phyloP scores from a whole-genome alignment of 2,797 vertebrate genomes.

The Clarias platycephalus region DNA sequence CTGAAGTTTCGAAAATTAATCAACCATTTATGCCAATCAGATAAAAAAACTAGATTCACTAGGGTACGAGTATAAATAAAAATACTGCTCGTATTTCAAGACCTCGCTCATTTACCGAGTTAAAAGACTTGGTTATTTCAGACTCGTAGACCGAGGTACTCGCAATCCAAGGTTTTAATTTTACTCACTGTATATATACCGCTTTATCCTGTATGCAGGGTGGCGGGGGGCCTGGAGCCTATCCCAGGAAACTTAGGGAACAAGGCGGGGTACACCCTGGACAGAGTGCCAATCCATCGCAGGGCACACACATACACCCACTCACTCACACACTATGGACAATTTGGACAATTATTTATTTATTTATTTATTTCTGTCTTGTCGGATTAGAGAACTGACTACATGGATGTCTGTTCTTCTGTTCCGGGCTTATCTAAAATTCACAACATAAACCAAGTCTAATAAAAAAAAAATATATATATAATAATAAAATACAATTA shows the following conservation, averaged over 20 bases:
- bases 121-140: not conserved
- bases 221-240: too few relatives aligned
- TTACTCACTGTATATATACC: too few relatives aligned
- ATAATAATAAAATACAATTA: not conserved
- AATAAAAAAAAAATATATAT: not conserved
- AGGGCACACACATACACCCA: too few relatives aligned
- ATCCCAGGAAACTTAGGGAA: too few relatives aligned
- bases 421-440: not conserved
- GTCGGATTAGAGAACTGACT: not conserved
- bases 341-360: too few relatives aligned
- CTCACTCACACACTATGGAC: too few relatives aligned
- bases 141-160: not conserved
- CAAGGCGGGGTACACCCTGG: too few relatives aligned
- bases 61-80: not conserved
- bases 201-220: too few relatives aligned
- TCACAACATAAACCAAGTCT: not conserved
- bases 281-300: too few relatives aligned
- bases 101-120: too few relatives aligned
- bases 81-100: not conserved
- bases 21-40: not conserved
- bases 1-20: not conserved
- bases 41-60: not conserved
- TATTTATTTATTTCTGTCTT: not conserved
- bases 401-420: not conserved
- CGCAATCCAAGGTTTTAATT: too few relatives aligned